These are phyloP conservation scores for Tretioscincus oriximinensis DNA, from an alignment of 2,113 vertebrate species.

Conservation along the genomic window DNA sequence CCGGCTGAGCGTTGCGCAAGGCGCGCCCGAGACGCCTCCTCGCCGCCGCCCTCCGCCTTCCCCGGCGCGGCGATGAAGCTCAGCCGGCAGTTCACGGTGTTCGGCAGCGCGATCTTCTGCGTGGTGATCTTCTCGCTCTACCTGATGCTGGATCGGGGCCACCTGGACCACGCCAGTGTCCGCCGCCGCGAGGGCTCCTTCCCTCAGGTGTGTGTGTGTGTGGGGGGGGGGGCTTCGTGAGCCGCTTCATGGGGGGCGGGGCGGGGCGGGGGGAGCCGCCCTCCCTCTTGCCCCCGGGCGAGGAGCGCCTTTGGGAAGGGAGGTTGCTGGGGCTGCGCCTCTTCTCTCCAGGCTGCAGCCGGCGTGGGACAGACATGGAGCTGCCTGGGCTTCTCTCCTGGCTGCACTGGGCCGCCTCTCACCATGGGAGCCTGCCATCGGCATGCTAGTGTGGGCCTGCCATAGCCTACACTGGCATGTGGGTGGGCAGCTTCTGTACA, in stretches of 20 bases:
- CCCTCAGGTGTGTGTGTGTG: slow-evolving; percentile 68
- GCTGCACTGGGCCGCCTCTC: no score
- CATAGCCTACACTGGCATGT: no score
- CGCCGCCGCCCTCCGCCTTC: background rate
- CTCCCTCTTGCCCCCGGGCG: background rate
- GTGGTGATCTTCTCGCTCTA: slow-evolving; percentile 84
- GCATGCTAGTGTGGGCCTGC: no score
- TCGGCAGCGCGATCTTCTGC: slow-evolving; percentile 83
- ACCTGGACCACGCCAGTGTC: slow-evolving; percentile 75
- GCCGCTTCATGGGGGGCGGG: no score
- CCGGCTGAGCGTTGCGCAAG: background rate
- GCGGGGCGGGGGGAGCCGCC: no score
- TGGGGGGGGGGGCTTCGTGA: no score
- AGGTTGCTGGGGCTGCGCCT: background rate
- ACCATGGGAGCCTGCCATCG: no score
- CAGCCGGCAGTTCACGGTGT: slow-evolving; percentile 82
- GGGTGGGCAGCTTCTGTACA: no score
- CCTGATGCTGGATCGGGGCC: slow-evolving; percentile 83
- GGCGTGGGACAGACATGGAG: background rate
- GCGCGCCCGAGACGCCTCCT: background rate
- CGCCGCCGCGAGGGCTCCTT: slow-evolving; percentile 70
- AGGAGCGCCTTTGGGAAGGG: background rate
- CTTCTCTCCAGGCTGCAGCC: background rate
- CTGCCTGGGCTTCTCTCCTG: background rate
- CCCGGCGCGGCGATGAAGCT: slow-evolving; percentile 75